Conservation (phyloP, 2,797 vertebrate species). For the Poecilia picta region DNA sequence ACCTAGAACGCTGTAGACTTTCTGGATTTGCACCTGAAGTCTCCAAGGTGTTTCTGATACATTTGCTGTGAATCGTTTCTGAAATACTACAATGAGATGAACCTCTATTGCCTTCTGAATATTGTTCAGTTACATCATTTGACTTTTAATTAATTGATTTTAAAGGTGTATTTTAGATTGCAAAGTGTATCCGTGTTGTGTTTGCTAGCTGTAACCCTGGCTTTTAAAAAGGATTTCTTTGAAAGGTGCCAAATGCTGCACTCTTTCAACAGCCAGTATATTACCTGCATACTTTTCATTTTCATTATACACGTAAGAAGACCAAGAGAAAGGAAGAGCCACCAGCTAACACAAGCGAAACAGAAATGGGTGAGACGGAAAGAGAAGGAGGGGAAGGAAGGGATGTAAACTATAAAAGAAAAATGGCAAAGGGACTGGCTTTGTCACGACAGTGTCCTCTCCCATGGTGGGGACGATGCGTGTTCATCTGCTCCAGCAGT, state of each 20-base stretch:
- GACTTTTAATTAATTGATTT: background rate
- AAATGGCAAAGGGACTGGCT: conserved; percentile 54
- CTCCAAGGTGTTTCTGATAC: conserved; percentile 13
- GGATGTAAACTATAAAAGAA: conserved; percentile 37
- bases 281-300: conserved; percentile 49
- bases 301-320: conserved; percentile 17
- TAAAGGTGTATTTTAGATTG: background rate
- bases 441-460: conserved; percentile 70
- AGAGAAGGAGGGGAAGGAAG: conserved; percentile 42
- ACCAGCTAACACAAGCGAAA: conserved; percentile 50
- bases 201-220: conserved; percentile 51
- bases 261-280: conserved; percentile 65
- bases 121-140: background rate
- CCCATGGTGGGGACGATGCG: conserved; percentile 63
- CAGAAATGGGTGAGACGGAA: conserved; percentile 55
- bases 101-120: background rate
- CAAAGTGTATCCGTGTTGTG: conserved; percentile 21
- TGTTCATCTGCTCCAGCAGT: conserved; percentile 75
- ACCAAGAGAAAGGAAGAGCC: conserved; percentile 31
- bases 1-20: conserved; percentile 11
- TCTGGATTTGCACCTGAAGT: conserved; percentile 8
- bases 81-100: conserved; percentile 9
- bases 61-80: conserved; percentile 1
- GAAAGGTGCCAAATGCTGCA: conserved; percentile 86
- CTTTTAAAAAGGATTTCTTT: conserved; percentile 75